Conservation (phyloP, 2,797 vertebrate genomes). For the Epinephelus coioides region DNA sequence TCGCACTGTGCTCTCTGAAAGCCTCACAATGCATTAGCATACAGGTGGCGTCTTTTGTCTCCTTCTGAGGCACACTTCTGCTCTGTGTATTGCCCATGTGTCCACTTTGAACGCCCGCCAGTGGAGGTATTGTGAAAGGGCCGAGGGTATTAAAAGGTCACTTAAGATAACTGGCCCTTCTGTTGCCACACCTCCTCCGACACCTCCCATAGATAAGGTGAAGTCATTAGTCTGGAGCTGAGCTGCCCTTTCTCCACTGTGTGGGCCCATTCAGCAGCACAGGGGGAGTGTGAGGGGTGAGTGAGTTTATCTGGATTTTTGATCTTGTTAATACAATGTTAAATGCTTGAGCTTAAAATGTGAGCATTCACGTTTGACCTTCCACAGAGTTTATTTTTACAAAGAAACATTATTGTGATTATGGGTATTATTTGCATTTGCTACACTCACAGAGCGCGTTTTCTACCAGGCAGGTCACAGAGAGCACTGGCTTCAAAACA, state of each 20-base stretch:
- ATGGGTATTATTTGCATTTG: conserved; percentile 35
- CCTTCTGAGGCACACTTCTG: conserved; percentile 76
- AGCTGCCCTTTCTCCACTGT: conserved; percentile 22
- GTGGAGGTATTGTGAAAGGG: conserved; percentile 59
- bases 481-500: conserved; percentile 65
- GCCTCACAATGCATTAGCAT: conserved; percentile 79
- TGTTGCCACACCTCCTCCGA: conserved; percentile 74
- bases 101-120: conserved; percentile 62
- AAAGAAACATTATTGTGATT: conserved; percentile 37
- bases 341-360: conserved; percentile 39
- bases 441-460: conserved; percentile 4
- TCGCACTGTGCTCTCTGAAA: conserved; percentile 49
- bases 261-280: conserved; percentile 3
- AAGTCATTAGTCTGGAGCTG: conserved; percentile 66
- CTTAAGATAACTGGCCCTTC: conserved; percentile 82
- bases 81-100: conserved; percentile 73
- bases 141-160: conserved; percentile 81
- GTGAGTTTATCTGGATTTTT: conserved; percentile 55
- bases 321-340: conserved; percentile 34
- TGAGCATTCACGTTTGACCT: conserved; percentile 51
- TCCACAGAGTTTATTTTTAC: conserved; percentile 4
- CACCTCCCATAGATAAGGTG: conserved; percentile 67
- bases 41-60: conserved; percentile 85
- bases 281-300: neutral
- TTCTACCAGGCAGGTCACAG: conserved; percentile 49